phyloP scores from a whole-genome alignment of 2,113 vertebrate genomes.

The Poecilia latipinna region DNA sequence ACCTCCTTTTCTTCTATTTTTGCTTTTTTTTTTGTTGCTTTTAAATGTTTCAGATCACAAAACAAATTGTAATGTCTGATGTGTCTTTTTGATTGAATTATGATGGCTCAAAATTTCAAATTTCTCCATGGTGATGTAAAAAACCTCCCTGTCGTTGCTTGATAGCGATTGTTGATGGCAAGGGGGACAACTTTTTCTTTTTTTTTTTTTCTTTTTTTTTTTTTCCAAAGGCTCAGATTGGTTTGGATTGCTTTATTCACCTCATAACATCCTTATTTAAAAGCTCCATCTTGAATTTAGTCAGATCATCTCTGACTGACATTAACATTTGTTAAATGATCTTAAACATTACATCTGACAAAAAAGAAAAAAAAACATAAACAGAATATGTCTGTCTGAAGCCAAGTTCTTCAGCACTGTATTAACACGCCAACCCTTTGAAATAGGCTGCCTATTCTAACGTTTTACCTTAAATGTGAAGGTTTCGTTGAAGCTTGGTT shows the following conservation, averaged over 20 bases:
- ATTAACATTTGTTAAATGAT: too few species aligned
- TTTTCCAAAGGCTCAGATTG: too few species aligned
- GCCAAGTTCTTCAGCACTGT: background rate
- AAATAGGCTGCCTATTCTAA: background rate
- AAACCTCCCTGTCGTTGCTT: too few species aligned
- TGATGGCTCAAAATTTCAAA: too few species aligned
- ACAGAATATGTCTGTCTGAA: background rate
- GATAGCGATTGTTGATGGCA: too few species aligned
- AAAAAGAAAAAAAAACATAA: background rate
- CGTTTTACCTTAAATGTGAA: conserved; percentile 88
- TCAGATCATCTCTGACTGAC: too few species aligned
- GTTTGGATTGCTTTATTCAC: too few species aligned
- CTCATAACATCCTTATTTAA: too few species aligned
- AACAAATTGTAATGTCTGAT: background rate
- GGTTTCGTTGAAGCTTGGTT: conserved; percentile 87
- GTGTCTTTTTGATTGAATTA: background rate
- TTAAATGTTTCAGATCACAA: background rate
- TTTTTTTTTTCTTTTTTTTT: too few species aligned
- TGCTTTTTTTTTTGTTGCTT: background rate
- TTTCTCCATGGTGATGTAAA: too few species aligned
- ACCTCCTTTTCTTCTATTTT: background rate
- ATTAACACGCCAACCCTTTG: background rate
- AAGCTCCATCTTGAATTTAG: too few species aligned
- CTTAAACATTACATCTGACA: background rate
- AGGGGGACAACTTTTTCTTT: too few species aligned